Evolutionary conservation across 2,797 vertebrate species (phyloP).

Genomic region (Acipenser oxyrinchus): DNA sequence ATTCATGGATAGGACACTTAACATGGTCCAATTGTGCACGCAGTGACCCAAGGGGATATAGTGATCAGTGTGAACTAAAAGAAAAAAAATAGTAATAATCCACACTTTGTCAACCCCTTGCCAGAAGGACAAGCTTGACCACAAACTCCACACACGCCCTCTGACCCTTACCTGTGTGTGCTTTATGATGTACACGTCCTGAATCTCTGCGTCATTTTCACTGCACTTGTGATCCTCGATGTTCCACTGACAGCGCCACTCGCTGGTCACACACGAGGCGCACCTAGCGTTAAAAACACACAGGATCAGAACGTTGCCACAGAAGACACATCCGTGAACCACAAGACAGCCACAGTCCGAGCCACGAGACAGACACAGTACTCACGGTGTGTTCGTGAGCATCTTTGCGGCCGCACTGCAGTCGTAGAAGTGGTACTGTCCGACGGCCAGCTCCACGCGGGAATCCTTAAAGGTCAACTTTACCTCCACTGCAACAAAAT

Average conservation of each 20-base stretch:
- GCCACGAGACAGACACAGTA: conserved; percentile 29
- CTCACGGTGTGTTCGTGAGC: conserved; percentile 85
- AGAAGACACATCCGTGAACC: background rate
- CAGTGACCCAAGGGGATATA: too few species aligned
- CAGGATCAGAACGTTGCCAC: background rate
- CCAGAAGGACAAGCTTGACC: conserved; percentile 28
- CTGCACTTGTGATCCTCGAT: conserved; percentile 61
- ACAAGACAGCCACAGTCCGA: background rate
- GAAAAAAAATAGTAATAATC: too few species aligned
- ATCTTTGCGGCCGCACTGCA: conserved; percentile 79
- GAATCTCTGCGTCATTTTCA: conserved; percentile 50
- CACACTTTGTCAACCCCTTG: too few species aligned
- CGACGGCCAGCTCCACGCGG: conserved; percentile 66
- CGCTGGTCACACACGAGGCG: conserved; percentile 79
- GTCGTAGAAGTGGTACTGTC: conserved; percentile 86
- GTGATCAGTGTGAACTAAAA: too few species aligned
- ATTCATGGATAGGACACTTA: too few species aligned
- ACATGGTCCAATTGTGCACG: too few species aligned
- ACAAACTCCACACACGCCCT: conserved; percentile 18
- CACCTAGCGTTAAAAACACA: conserved; percentile 60
- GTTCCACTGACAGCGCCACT: conserved; percentile 90
- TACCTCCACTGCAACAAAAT: conserved; percentile 76
- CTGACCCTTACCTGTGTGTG: conserved; percentile 67
- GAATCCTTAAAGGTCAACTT: conserved; percentile 54
- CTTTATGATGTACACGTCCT: conserved; percentile 58